Conservation (phyloP, 2,113 vertebrate species). For the Propithecus coquereli region DNA sequence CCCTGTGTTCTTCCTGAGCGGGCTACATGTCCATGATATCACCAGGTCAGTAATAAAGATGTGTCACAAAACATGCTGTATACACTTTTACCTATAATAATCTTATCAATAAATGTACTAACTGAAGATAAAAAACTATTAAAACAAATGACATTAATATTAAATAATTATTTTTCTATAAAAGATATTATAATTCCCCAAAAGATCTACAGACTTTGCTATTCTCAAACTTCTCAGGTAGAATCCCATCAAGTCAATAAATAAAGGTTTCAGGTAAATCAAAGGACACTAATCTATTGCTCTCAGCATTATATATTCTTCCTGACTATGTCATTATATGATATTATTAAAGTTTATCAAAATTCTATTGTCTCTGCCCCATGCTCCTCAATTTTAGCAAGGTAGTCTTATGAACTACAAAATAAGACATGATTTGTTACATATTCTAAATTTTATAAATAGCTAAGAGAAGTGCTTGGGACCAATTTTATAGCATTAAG, state of each 20-base stretch:
- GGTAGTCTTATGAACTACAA: not conserved
- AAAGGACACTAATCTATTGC: not conserved
- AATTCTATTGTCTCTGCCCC: not conserved
- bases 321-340: not conserved
- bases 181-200: not conserved
- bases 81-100: not conserved
- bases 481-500: conserved; percentile 23
- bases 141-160: not conserved
- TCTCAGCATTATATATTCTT: conserved; percentile 9
- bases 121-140: not conserved
- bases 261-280: not conserved
- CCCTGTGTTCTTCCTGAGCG: too few species aligned
- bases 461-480: not conserved
- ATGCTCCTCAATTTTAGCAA: conserved; percentile 31
- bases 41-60: conserved; percentile 24
- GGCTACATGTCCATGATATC: conserved; percentile 76
- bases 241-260: not conserved
- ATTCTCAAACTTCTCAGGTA: conserved; percentile 16
- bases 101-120: not conserved
- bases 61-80: not conserved
- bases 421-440: conserved; percentile 3
- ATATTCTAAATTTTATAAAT: conserved; percentile 30
- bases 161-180: conserved; percentile 44
- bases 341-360: conserved; percentile 24
- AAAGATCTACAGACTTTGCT: conserved; percentile 6